Evolutionary conservation across 2,888 invertebrate species (phyloP).

Genomic region (Melipona bicolor): DNA sequence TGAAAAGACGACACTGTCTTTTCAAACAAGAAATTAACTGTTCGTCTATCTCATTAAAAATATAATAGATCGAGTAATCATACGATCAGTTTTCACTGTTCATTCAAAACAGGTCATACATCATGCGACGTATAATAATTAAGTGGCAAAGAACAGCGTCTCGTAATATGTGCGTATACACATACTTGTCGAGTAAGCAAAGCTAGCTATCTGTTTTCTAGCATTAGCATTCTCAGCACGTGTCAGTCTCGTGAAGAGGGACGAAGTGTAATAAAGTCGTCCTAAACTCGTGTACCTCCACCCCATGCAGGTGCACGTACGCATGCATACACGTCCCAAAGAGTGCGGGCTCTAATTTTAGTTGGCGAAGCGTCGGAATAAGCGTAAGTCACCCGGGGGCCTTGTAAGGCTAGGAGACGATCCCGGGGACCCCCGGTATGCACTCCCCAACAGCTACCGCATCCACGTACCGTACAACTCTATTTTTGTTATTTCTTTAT

Average conservation of each 20-base stretch:
- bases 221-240: conserved; percentile 3
- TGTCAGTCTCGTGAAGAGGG: not conserved
- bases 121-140: not conserved
- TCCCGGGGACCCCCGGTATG: conserved; percentile 64
- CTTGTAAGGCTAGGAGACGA: conserved; percentile 74
- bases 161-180: not conserved
- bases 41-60: not conserved
- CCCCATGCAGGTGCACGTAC: conserved; percentile 56
- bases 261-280: conserved; percentile 1
- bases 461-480: conserved; percentile 61
- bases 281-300: conserved; percentile 39
- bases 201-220: not conserved
- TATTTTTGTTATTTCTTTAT: conserved; percentile 79
- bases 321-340: conserved; percentile 23
- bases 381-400: conserved; percentile 67
- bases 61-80: not conserved
- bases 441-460: conserved; percentile 50
- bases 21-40: not conserved
- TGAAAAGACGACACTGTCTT: not conserved
- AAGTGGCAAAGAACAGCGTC: not conserved
- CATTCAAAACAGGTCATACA: not conserved
- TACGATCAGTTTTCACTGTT: not conserved
- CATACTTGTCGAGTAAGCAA: not conserved
- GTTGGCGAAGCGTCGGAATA: conserved; percentile 55
- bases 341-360: conserved; percentile 61